Evolutionary conservation across 1,140 invertebrate species (phyloP), one percentile per base, ranked within the genome.

Genomic region (Bactericera cockerelli): DNA sequence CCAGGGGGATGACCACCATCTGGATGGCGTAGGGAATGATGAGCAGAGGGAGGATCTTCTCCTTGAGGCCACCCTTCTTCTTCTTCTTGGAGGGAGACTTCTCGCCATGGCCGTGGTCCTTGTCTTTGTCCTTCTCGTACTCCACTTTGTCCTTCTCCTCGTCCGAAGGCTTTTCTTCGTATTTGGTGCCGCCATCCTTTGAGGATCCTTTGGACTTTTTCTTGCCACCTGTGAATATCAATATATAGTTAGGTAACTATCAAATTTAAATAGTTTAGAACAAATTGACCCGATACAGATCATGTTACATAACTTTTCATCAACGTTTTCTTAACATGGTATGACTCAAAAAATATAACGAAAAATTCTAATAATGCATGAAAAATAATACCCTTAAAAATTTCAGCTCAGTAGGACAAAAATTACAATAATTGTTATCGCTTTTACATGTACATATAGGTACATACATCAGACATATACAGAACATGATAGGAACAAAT

Each of bases 1-100:
- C 60, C 21, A 67, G 26, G 1, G 65, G 65, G 28, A 67, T 62
- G 8, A 65, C 16, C 25, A 65, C 61, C 2, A 61, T 61, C 53
- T 65, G 64, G 13, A 67, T 62, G 13, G 64, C 49, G 38, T 65
- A 60, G 6, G 65, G 65, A 26, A 67, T 65, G 53, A 67, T 21
- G 11, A 67, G 54, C 1, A 67, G 55, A 10, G 64, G 64, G 24
- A 65, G 33, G 1, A 62, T 31, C 21, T 64, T 64, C 26, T 64
- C 58, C 25, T 66, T 62, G 11, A 58, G 36, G n/a, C 49, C 54
- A 19, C 59, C 38, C 53, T 63, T 60, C 56, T 67, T 65, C 38
- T 66, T 66, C 53, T 61, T 61, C 25, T 28, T 19, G n/a, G 42
- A 22, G 4, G n/a, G n/a, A 8, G n/a, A 19, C 8, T 19, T 22